Conservation (phyloP, 2,797 vertebrate species). For the Sylvilagus floridanus region DNA sequence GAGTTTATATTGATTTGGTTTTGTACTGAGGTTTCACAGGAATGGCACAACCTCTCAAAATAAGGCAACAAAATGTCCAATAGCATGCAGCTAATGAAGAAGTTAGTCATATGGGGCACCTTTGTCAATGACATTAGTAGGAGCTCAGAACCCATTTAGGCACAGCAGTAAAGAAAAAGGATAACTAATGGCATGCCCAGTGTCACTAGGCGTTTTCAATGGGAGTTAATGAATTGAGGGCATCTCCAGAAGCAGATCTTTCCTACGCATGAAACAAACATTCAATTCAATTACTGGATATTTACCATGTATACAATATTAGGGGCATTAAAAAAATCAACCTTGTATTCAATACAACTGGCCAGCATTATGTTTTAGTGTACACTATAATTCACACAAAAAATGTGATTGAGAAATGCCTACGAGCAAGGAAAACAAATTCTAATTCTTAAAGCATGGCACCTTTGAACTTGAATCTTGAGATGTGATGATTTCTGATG, state of each 20-base stretch:
- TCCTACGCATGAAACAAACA: background rate
- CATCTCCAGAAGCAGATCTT: background rate
- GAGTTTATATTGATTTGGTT: constrained; percentile 69
- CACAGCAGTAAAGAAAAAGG: background rate
- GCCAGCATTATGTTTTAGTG: background rate
- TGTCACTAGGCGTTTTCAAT: background rate
- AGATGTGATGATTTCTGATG: constrained; percentile 49
- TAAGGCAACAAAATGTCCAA: constrained; percentile 43
- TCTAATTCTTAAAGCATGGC: constrained; percentile 43
- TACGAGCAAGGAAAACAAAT: constrained; percentile 5
- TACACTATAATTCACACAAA: constrained; percentile 21
- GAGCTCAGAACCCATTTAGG: background rate
- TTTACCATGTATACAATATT: background rate
- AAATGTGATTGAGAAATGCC: background rate
- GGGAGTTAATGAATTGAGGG: background rate
- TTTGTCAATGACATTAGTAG: constrained; percentile 26
- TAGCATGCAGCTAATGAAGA: constrained; percentile 56
- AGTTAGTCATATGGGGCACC: background rate
- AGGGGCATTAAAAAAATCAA: background rate
- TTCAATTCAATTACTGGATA: background rate
- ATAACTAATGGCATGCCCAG: background rate
- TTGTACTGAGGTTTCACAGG: constrained; percentile 40
- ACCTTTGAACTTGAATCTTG: constrained; percentile 56
- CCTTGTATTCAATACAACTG: background rate
- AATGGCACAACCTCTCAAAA: constrained; percentile 7